Base-by-base conservation (phyloP, 2,113 vertebrate genomes). In the Pteropus alecto region DNA sequence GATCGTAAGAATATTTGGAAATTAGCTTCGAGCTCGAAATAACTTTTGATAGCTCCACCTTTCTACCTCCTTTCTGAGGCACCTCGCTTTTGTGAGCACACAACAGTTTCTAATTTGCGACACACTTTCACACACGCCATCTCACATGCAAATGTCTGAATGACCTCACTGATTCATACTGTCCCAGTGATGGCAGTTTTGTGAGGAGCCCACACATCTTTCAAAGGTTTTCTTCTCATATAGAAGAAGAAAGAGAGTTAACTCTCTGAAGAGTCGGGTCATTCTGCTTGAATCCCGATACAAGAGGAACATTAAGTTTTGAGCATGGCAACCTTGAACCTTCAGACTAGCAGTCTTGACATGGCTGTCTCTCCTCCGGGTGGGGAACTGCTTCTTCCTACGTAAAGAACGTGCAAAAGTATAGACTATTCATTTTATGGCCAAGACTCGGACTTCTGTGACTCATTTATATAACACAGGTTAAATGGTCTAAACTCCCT, bases 161-260 rank as follows among this genome's bases (percentile, higher is more conserved):
- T 16, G 84, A 14, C 30, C 46, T 78, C 38, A 26, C 2, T 8
- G 22, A 2, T 9, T 46, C 48, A 35, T 10, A 11, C 19, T 46
- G 46, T 63, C n/a, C 24, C 26, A 0, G 33, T 16, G 33, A n/a
- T 0, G 16, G 65, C 3, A 5, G 13, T 14, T 30, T 38, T 0
- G 1, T 30, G 41, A 81, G 22, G 35, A 77, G 11, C 19, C 41
- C 28, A 30, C 30, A 3, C 24, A 38, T 24, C 51, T 51, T 86
- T 41, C 19, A n/a, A 73, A 74, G 6, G 12, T 9, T 43, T 88
- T 30, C 51, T 79, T 70, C 28, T 43, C 24, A 67, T 30, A 14
- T 70, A 48, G 79, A 89, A 87, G 19, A 73, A 35, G 61, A 19
- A n/a, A 84, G 43, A 67, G 33, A 68, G 6, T 13, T 43, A 73